These are phyloP conservation scores for Brachyalestes nurse DNA, from an alignment of 2,797 vertebrate species.

Conservation along the genomic window DNA sequence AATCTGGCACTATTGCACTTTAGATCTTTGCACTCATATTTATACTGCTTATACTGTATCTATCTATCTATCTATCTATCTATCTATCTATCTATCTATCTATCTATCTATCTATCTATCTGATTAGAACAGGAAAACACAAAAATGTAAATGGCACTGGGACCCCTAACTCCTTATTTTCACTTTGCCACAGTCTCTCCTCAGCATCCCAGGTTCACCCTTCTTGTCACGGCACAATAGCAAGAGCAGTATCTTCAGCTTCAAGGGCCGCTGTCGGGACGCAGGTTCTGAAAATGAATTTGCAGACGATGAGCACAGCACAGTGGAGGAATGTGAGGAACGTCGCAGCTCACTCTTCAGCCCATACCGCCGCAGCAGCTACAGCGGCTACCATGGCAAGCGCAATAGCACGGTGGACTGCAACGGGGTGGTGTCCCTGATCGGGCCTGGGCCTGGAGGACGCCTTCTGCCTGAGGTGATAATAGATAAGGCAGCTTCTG, in stretches of 20 bases:
- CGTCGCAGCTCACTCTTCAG: constrained; percentile 94
- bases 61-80: too few relatives aligned
- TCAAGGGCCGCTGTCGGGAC: constrained; percentile 89
- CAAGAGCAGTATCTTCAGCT: constrained; percentile 99
- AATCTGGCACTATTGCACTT: too few relatives aligned
- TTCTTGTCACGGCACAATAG: constrained; percentile 97
- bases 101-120: neutral
- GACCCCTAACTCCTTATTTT: constrained; percentile 62
- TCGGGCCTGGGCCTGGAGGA: constrained; percentile 91
- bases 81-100: too few relatives aligned
- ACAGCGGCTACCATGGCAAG: constrained; percentile 94
- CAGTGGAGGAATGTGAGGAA: constrained; percentile 95
- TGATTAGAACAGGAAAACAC: neutral
- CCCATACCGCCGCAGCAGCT: constrained; percentile 91
- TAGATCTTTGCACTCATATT: too few relatives aligned
- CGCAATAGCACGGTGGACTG: constrained; percentile 98
- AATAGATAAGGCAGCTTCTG: constrained; percentile 95
- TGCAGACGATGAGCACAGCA: constrained; percentile 97
- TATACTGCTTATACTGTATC: too few relatives aligned
- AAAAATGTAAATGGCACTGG: neutral
- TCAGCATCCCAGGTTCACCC: constrained; percentile 96
- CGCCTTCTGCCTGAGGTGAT: constrained; percentile 99
- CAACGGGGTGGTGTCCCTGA: constrained; percentile 98
- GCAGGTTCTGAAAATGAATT: constrained; percentile 96
- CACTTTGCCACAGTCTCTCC: constrained; percentile 85